A percentile compares a stretch with the other conserved stretches of the same genome.
These are phyloP conservation scores for Ophonus ardosiacus DNA, from an alignment of 2,888 invertebrate species.

Conservation along the genomic window DNA sequence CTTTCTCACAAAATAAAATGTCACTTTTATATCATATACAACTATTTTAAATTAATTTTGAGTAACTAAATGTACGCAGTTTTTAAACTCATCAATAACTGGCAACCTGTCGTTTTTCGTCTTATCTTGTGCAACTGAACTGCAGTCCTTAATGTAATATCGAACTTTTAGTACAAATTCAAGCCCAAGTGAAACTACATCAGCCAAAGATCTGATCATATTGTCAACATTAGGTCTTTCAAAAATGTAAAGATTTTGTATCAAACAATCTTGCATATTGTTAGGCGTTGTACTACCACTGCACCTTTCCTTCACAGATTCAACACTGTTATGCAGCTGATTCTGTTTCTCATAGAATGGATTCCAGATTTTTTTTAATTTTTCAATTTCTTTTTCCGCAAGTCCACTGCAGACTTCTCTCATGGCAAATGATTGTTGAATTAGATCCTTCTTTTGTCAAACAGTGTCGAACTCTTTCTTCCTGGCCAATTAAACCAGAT, in stretches of 20 bases:
- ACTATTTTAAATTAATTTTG: not conserved
- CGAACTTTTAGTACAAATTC: not conserved
- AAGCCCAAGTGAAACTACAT: not conserved
- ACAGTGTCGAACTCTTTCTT: not conserved
- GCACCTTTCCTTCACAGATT: slow-evolving; percentile 3
- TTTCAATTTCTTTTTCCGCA: not conserved
- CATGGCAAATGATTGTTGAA: not conserved
- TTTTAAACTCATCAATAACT: not conserved
- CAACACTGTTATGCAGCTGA: not conserved
- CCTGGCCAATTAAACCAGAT: not conserved
- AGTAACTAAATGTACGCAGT: not conserved
- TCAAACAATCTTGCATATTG: not conserved
- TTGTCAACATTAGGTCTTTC: not conserved
- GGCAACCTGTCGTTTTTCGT: not conserved
- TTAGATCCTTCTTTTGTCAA: not conserved
- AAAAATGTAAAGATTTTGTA: not conserved
- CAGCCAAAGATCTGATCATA: not conserved
- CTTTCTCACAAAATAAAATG: too few relatives aligned
- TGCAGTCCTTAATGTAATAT: not conserved
- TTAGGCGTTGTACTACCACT: not conserved
- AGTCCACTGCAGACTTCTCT: not conserved
- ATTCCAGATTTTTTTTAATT: not conserved
- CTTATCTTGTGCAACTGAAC: not conserved
- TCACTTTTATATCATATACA: too few relatives aligned
- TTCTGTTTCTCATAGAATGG: not conserved